phyloP scores from a whole-genome alignment of 2,888 invertebrate genomes.

The Zaprionus obscuricornis region DNA sequence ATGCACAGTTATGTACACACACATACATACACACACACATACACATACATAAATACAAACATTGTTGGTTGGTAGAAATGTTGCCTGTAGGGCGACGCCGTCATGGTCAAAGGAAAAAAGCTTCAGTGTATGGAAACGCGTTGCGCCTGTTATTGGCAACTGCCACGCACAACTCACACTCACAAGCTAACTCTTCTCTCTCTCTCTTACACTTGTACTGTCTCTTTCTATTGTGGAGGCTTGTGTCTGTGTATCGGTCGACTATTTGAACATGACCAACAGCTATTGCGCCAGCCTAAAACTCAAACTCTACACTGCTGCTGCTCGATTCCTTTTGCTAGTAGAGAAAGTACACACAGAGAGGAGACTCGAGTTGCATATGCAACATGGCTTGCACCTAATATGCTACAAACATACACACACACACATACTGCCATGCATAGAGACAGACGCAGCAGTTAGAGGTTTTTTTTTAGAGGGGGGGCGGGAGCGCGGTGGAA shows the following conservation, averaged over 20 bases:
- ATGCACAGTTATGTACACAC: conserved; percentile 19
- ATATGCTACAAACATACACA: conserved; percentile 49
- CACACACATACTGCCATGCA: conserved; percentile 5
- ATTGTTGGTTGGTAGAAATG: conserved; percentile 5
- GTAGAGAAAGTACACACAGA: conserved; percentile 43
- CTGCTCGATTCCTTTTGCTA: conserved; percentile 52
- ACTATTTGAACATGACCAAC: conserved; percentile 74
- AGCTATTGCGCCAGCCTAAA: conserved; percentile 60
- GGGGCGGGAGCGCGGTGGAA: background rate
- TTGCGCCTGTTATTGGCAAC: conserved; percentile 76
- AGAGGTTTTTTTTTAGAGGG: background rate
- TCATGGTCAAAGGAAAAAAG: conserved; percentile 74
- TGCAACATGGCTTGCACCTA: conserved; percentile 66
- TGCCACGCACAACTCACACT: conserved; percentile 20
- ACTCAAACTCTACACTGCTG: conserved; percentile 20
- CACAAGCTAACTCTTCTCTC: background rate
- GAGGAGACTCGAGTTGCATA: conserved; percentile 73
- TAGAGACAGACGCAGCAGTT: conserved; percentile 3
- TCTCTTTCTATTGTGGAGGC: background rate
- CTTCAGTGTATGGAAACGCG: conserved; percentile 59
- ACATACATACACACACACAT: background rate
- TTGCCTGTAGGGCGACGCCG: conserved; percentile 45
- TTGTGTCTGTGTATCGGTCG: conserved; percentile 15
- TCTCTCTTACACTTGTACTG: background rate
- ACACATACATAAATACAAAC: background rate